Conservation (phyloP, 2,113 vertebrate genomes). For the Ictalurus punctatus region DNA sequence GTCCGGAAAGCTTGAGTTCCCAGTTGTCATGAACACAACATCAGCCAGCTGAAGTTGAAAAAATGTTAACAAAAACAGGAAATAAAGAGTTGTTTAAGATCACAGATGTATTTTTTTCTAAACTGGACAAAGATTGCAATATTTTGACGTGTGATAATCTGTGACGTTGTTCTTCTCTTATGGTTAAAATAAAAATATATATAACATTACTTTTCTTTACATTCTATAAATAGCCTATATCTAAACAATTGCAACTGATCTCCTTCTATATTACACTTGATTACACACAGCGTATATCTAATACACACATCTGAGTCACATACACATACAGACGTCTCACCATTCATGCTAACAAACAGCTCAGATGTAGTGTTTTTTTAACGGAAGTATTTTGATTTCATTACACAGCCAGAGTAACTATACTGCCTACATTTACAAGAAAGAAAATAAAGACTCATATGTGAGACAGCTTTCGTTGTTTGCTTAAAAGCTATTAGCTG, state of each 20-base stretch:
- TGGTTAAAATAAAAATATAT: no score
- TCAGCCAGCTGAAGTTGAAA: no score
- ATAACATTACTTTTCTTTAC: no score
- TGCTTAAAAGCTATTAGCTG: not conserved
- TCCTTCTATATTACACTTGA: not conserved
- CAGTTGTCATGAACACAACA: no score
- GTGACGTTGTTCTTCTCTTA: no score
- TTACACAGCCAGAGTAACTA: not conserved
- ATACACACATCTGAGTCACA: not conserved
- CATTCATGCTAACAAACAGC: not conserved
- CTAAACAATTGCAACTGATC: no score
- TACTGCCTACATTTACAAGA: not conserved
- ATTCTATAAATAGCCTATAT: no score
- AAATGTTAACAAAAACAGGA: no score
- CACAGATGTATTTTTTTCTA: no score
- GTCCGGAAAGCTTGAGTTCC: no score
- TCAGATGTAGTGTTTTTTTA: not conserved
- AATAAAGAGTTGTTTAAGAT: no score
- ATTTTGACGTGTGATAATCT: no score
- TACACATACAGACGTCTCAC: not conserved
- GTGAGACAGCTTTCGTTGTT: not conserved
- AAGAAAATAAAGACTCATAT: not conserved
- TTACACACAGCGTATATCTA: not conserved
- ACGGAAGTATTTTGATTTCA: constrained; percentile 3
- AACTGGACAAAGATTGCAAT: not conserved